Evolutionary conservation across 2,113 vertebrate species (phyloP).

Genomic region (Silurus meridionalis): DNA sequence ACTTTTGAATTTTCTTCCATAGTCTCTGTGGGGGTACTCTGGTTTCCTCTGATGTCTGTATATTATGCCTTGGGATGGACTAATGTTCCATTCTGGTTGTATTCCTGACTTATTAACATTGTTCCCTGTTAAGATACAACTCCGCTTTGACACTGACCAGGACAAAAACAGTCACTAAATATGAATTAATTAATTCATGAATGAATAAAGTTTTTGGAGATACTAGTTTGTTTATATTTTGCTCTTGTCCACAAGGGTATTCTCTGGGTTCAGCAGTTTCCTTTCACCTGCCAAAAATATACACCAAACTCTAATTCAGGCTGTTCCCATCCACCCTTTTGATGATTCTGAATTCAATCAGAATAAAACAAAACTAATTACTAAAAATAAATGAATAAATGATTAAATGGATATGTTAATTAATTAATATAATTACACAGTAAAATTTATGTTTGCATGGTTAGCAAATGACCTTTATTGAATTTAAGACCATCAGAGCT

Average conservation of each 20-base stretch:
- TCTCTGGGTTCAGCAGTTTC: not conserved
- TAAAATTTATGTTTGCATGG: constrained; percentile 50
- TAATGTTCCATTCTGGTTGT: not conserved
- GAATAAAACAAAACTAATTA: not conserved
- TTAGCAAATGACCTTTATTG: constrained; percentile 40
- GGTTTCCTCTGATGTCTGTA: constrained; percentile 10
- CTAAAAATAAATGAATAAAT: not conserved
- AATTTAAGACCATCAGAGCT: constrained; percentile 12
- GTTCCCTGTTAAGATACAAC: not conserved
- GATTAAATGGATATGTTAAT: too few species aligned
- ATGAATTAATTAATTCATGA: not conserved
- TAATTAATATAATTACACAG: constrained; percentile 32
- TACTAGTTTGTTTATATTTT: not conserved
- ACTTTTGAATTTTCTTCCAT: not conserved
- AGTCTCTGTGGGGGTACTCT: not conserved
- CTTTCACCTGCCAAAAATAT: not conserved
- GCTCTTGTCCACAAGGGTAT: not conserved
- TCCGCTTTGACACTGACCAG: not conserved
- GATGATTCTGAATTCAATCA: not conserved
- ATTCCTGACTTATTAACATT: not conserved
- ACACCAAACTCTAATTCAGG: not conserved
- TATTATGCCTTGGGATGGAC: not conserved
- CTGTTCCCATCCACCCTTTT: not conserved
- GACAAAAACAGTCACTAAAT: not conserved
- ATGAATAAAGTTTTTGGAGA: not conserved